Evolutionary conservation across 2,113 vertebrate genomes (phyloP), one percentile per base, ranked within the genome.

Genomic region (Dicerorhinus sumatrensis): DNA sequence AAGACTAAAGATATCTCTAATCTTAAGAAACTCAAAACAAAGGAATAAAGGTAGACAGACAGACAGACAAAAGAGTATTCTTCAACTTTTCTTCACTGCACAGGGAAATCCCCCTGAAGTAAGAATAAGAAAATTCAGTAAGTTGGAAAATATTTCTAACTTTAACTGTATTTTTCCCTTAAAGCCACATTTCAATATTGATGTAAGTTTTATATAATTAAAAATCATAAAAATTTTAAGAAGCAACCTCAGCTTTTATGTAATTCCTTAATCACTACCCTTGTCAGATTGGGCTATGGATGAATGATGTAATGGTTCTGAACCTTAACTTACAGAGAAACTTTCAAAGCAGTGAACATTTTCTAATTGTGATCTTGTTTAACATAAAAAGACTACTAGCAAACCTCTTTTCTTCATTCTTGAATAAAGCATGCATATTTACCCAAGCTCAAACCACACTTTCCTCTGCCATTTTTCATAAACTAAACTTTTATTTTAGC

Each of bases 121-220:
- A 91, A 85, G 73, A 95, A 93, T 84, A 91, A 97, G 84, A 95
- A 96, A 90, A 85, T 86, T 58, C 17, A 92, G 33, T 97, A 86
- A 94, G 58, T 73, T 80, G 48, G 77, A 83, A 94, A 89, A 86
- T 46, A 96, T 21, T 77, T 96, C 69, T 91, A 65, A 75, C 25
- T 92, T 94, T 69, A 82, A 67, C 46, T 51, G 8, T 80, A 92
- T 56, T 97, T 97, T 93, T 85, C 27, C 20, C 82, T 65, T 75
- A 94, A 94, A 82, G 88, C 39, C 36, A 70, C 27, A 80, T 31
- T 77, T 96, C 58, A 96, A 93, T 65, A 97, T 8, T 27, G 58
- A 87, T 88, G 25, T 29, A 82, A 8, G 21, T 80, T 93, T 97
- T 21, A 91, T 48, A 79, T 27, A 87, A 60, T 42, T 96, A 89